phyloP scores from a whole-genome alignment of 2,888 invertebrate species.

The Erpobdella octoculata region DNA sequence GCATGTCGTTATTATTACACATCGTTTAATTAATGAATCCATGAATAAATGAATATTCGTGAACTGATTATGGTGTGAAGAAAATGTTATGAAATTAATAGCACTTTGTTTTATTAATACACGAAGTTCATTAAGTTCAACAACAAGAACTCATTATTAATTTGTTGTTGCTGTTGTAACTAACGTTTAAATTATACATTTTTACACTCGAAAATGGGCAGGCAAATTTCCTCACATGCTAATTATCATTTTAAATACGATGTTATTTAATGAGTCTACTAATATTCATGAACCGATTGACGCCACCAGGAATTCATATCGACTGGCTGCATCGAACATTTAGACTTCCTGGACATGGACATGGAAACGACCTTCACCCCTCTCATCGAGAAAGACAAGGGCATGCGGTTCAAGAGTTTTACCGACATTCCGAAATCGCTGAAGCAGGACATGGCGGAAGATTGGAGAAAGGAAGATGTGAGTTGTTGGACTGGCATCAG shows the following conservation, averaged over 20 bases:
- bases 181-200: neutral
- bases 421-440: conserved; percentile 83
- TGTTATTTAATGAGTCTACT: too few species aligned
- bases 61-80: too few species aligned
- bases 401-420: conserved; percentile 83
- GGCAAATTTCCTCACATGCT: neutral
- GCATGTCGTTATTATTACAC: neutral
- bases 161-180: neutral
- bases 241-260: too few species aligned
- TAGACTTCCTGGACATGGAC: conserved; percentile 76
- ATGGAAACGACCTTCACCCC: conserved; percentile 63
- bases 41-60: neutral
- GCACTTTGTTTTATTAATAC: too few species aligned
- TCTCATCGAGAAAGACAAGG: conserved; percentile 80
- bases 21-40: neutral
- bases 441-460: conserved; percentile 67
- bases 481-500: neutral
- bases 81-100: too few species aligned
- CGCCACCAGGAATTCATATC: conserved; percentile 80
- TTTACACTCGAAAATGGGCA: neutral
- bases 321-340: conserved; percentile 96
- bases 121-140: too few species aligned
- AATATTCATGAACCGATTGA: neutral
- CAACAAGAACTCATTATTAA: too few species aligned
- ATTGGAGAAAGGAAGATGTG: conserved; percentile 33